Base-by-base conservation (phyloP, 2,888 invertebrate genomes). In the Argyra leucocephala region DNA sequence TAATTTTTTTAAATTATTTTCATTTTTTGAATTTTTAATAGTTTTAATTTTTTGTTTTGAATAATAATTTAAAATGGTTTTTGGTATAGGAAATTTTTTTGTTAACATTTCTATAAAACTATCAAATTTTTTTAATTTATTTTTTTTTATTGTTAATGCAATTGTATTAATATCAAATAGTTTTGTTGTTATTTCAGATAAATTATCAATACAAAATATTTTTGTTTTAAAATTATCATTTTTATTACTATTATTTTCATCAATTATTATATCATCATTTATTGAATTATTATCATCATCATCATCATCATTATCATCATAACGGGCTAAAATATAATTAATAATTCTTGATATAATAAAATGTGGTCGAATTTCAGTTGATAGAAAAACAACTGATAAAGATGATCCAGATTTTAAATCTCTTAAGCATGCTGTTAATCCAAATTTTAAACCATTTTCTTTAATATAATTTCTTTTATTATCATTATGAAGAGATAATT, bases 301-400 rank as follows among this genome's bases (percentile, higher is more conserved):
- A 48, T 48, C n/a, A 48, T 48, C 18, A 18, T 15, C 18, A 48
- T 48, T 48, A 48, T 18, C 18, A 48, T 48, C n/a, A n/a, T 12
- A 48, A 48, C 15, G 9, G 2, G 48, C 15, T 48, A 48, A 15
- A 48, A 12, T n/a, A 48, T 48, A 48, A 48, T 48, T 48, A 48
- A 48, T 48, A 18, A 48, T 48, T 48, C 48, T 48, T 9, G 48
- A 48, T 18, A 48, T 48, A 48, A 48, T 48, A 48, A 48, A 48
- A 48, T 48, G 48, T 48, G 48, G 48, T n/a, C 48, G 48, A n/a
- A 48, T 48, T 48, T 48, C 48, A 48, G 48, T 48, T 48, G 48
- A 48, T 18, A 48, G 15, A n/a, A 48, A 48, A 18, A 48, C n/a
- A 18, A 15, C 3, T 9, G 48, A 48, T 9, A 48, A 18, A 48